Percentiles rank a stretch among this genome's conserved stretches.
These are phyloP conservation scores for Operophtera brumata DNA, from an alignment of 2,888 invertebrate species.

Conservation along the genomic window DNA sequence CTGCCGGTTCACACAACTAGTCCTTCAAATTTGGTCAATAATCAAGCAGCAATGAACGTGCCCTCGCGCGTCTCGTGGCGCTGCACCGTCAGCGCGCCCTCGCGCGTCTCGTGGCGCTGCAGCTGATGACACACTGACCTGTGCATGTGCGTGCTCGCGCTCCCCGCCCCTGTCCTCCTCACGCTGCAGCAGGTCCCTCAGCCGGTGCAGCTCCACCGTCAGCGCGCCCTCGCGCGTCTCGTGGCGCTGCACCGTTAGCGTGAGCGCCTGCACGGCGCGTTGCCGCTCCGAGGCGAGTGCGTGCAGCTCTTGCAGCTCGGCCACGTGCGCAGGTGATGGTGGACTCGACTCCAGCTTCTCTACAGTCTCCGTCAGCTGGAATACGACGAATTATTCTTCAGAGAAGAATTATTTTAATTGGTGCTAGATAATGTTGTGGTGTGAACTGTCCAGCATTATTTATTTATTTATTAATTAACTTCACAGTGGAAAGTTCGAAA, in stretches of 20 bases:
- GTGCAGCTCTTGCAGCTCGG: slow-evolving; percentile 64
- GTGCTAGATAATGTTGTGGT: no score
- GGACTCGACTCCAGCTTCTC: slow-evolving; percentile 53
- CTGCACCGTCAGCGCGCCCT: no score
- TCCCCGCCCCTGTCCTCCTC: slow-evolving; percentile 64
- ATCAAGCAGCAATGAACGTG: no score
- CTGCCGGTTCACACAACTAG: no score
- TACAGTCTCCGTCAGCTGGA: slow-evolving; percentile 58
- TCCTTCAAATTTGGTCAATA: no score
- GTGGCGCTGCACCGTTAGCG: slow-evolving; percentile 72
- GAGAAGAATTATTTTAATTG: no score
- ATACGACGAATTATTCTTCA: neutral
- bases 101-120: no score
- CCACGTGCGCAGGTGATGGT: slow-evolving; percentile 56
- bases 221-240: slow-evolving; percentile 77
- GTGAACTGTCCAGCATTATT: no score
- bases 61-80: no score
- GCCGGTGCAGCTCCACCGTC: slow-evolving; percentile 63
- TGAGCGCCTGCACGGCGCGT: slow-evolving; percentile 76
- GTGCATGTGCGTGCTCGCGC: slow-evolving; percentile 58
- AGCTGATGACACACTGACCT: slow-evolving; percentile 66
- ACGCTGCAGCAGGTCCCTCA: slow-evolving; percentile 73
- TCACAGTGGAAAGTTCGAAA: no score
- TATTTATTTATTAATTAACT: no score
- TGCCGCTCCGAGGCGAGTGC: slow-evolving; percentile 82